A percentile compares a stretch with the other conserved stretches of the same genome.
Evolutionary conservation across 2,888 invertebrate genomes (phyloP).

Genomic region (Mellilla xanthometata): DNA sequence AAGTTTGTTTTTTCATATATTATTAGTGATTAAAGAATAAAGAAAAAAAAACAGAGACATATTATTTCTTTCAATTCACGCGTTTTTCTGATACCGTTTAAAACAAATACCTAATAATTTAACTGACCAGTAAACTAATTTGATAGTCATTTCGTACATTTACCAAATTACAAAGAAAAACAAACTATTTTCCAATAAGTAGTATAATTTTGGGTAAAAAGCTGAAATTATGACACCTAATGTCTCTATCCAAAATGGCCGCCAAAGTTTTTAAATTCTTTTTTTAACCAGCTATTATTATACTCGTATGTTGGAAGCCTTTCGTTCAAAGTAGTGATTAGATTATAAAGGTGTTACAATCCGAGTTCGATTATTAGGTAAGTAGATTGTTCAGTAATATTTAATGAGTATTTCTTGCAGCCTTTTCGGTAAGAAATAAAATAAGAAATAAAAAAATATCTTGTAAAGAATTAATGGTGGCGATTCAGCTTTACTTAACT

Average conservation of each 20-base stretch:
- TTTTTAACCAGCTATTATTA: conserved; percentile 20
- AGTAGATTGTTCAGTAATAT: conserved; percentile 5
- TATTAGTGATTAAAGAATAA: too few relatives aligned
- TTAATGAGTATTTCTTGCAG: neutral
- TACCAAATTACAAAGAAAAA: neutral
- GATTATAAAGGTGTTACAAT: conserved; percentile 18
- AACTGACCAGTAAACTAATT: too few relatives aligned
- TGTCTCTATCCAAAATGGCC: conserved; percentile 14
- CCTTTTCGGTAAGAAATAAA: neutral
- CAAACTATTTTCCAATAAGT: conserved; percentile 1
- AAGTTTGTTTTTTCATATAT: too few relatives aligned
- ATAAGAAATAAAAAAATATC: too few relatives aligned
- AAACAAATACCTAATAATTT: too few relatives aligned
- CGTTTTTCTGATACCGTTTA: too few relatives aligned
- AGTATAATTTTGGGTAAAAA: conserved; percentile 15
- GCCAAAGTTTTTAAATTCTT: conserved; percentile 17
- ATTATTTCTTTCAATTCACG: too few relatives aligned
- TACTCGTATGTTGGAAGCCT: neutral
- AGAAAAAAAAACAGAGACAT: too few relatives aligned
- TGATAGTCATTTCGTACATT: too few relatives aligned
- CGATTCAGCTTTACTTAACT: too few relatives aligned
- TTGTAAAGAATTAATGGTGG: too few relatives aligned
- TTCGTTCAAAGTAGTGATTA: conserved; percentile 7
- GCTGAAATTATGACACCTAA: conserved; percentile 16
- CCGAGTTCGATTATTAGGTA: conserved; percentile 13